These are phyloP conservation scores for Condylura cristata DNA, from an alignment of 2,113 vertebrate genomes.

Conservation along the genomic window DNA sequence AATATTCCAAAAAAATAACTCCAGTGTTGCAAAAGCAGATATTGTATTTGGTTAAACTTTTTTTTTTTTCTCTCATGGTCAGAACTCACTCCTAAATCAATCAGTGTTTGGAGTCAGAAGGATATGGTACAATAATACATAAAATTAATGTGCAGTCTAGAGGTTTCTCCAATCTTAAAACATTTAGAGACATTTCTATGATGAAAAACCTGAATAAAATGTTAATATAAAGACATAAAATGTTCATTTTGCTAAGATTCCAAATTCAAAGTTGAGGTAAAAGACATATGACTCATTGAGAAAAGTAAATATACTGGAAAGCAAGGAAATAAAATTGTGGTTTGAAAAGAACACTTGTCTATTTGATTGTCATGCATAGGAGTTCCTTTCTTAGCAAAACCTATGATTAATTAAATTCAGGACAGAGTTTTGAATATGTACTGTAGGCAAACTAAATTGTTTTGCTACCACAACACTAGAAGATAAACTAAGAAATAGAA, in stretches of 20 bases:
- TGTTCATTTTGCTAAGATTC: neutral
- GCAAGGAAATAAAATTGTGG: neutral
- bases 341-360: neutral
- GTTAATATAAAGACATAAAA: neutral
- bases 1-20: neutral
- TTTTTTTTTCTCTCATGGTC: neutral
- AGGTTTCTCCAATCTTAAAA: neutral
- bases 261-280: neutral
- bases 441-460: neutral
- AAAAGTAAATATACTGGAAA: neutral
- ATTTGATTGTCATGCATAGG: neutral
- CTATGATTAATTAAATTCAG: neutral
- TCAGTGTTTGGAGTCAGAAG: neutral
- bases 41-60: neutral
- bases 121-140: neutral
- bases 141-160: neutral
- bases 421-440: slow-evolving; percentile 1
- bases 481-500: neutral
- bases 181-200: neutral
- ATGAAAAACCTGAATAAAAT: neutral
- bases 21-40: neutral
- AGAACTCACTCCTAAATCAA: neutral
- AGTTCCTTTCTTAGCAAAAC: neutral
- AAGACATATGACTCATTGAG: neutral
- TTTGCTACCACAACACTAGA: neutral